Evolutionary conservation across 2,797 vertebrate species (phyloP), one percentile per base, ranked within the genome.

Genomic region (Gymnodraco acuticeps): DNA sequence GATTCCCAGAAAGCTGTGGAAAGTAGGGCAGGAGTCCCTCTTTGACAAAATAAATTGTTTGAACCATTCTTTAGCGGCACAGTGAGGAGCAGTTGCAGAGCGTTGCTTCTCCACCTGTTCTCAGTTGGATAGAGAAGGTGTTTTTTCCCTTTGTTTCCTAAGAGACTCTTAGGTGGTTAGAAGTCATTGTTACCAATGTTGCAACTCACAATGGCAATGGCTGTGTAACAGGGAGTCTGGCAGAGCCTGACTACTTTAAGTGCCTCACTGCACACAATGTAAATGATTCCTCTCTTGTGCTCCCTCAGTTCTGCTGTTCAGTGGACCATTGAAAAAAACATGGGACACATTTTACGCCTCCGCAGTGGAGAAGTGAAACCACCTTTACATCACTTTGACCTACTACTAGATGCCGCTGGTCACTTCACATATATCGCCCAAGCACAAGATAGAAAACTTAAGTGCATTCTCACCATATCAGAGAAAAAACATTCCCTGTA

Each of bases 21-120:
- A 93, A 92, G 84, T 91, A 89, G 91, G 87, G 72, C 90, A 91
- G 76, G 78, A 90, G 87, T 90, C 78, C 73, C 82, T 83, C 53
- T 89, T 82, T 89, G 87, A 90, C 81, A 89, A 89, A 91, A 81
- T 67, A 83, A 87, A 90, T 78, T 78, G 85, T 91, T 91, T 93
- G 88, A 92, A 93, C 64, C 58, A 19, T 87, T 90, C 81, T 92
- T 86, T 92, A 92, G 91, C 2, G 92, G 91, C 90, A 52, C 90
- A 92, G 91, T 72, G 46, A 73, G 90, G 86, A 81, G 67, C 88
- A 84, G 83, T 80, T 84, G 77, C 82, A 84, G 78, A 81, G 74
- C 75, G 79, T 67, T 85, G 75, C 80, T 60, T 85, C 83, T 70
- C 82, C 87, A 89, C 85, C 89, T 92, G 85, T 54, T 86, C 85